These are phyloP conservation scores for Alloplasta piceator DNA, from an alignment of 2,888 invertebrate species.

Conservation along the genomic window DNA sequence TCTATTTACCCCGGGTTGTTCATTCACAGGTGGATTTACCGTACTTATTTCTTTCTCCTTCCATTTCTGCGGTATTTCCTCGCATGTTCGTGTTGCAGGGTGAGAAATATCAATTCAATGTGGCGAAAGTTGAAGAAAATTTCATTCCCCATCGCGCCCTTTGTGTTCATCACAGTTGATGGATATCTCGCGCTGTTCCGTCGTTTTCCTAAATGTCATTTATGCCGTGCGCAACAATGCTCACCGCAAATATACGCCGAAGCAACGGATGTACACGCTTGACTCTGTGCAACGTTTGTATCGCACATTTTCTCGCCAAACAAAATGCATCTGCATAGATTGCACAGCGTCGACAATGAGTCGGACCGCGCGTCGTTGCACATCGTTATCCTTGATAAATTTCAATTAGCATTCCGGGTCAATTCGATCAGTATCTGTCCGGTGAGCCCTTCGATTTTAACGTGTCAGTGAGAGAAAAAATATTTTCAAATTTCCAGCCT, in stretches of 20 bases:
- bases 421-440: too few species aligned
- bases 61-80: too few species aligned
- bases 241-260: slow-evolving; percentile 40
- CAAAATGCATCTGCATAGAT: neutral
- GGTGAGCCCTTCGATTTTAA: too few species aligned
- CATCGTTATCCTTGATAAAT: neutral
- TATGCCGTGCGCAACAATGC: slow-evolving; percentile 19
- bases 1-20: too few species aligned
- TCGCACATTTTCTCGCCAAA: slow-evolving; percentile 41
- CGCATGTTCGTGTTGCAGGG: too few species aligned
- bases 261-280: slow-evolving; percentile 18
- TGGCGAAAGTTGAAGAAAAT: neutral
- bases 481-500: too few species aligned
- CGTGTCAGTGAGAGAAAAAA: too few species aligned
- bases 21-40: too few species aligned
- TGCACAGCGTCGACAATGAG: slow-evolving; percentile 14
- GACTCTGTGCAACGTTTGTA: slow-evolving; percentile 30
- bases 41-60: too few species aligned
- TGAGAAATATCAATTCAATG: too few species aligned
- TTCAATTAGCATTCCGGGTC: neutral
- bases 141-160: slow-evolving; percentile 1
- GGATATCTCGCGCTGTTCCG: slow-evolving; percentile 27
- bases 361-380: slow-evolving; percentile 14
- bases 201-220: slow-evolving; percentile 3
- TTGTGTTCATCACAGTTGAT: slow-evolving; percentile 2